Evolutionary conservation across 2,888 invertebrate genomes (phyloP).

Genomic region (Xiphydria camelus): DNA sequence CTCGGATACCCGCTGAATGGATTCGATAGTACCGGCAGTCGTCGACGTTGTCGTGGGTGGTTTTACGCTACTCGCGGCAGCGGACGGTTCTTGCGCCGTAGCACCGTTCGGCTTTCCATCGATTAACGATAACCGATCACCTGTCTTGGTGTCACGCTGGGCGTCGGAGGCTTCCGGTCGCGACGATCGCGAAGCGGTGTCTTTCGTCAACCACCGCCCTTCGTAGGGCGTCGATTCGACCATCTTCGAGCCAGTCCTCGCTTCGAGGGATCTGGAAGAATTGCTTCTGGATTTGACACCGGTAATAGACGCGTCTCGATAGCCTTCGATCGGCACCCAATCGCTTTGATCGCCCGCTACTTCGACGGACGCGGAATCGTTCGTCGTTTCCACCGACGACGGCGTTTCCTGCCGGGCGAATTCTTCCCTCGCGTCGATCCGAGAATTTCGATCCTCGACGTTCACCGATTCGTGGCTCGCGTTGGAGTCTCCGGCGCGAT

Average conservation of each 20-base stretch:
- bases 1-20: too few species aligned
- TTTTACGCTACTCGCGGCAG: slow-evolving; percentile 2
- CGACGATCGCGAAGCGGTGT: slow-evolving; percentile 32
- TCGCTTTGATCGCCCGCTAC: slow-evolving; percentile 23
- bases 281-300: slow-evolving; percentile 8
- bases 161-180: slow-evolving; percentile 25
- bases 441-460: too few species aligned
- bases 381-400: neutral
- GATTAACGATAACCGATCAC: slow-evolving; percentile 45
- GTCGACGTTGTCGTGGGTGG: slow-evolving; percentile 1
- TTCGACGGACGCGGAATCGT: slow-evolving; percentile 8
- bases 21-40: slow-evolving; percentile 10
- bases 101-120: slow-evolving; percentile 1
- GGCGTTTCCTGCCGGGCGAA: too few species aligned
- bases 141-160: slow-evolving; percentile 33
- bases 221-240: too few species aligned
- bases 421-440: too few species aligned
- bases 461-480: too few species aligned
- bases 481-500: too few species aligned
- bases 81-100: neutral
- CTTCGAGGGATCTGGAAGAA: slow-evolving; percentile 20
- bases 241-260: too few species aligned
- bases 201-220: slow-evolving; percentile 37
- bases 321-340: slow-evolving; percentile 37
- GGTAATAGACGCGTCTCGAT: slow-evolving; percentile 7